A percentile compares a stretch with the other conserved stretches of the same genome.
Conservation (phyloP, 92 coral and sea anemone genomes). For the Chrysogorgia sp. region DNA sequence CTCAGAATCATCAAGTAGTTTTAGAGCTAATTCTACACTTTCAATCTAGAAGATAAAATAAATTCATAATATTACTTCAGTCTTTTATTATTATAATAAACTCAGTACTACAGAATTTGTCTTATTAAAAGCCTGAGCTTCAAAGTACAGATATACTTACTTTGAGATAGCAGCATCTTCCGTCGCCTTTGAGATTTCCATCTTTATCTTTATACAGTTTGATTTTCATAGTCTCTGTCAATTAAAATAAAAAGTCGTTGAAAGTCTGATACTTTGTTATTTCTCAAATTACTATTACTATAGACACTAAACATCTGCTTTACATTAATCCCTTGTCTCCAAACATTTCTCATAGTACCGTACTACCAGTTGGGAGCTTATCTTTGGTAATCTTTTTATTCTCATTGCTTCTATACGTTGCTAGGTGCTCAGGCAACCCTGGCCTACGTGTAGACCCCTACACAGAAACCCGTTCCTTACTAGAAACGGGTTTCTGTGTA, state of each 20-base stretch:
- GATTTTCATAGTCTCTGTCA: conserved; percentile 76
- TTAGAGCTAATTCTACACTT: conserved; percentile 87
- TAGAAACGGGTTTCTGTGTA: too few species aligned
- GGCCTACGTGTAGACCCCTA: too few species aligned
- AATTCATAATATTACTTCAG: background rate
- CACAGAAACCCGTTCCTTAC: too few species aligned
- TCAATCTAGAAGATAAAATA: conserved; percentile 66
- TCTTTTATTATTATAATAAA: background rate
- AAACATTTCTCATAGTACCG: too few species aligned
- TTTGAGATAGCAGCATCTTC: conserved; percentile 90
- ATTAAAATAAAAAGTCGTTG: background rate
- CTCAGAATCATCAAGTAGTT: conserved; percentile 84
- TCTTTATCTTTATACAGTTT: conserved; percentile 83
- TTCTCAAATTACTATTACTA: too few species aligned
- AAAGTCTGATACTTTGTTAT: too few species aligned
- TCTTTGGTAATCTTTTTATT: too few species aligned
- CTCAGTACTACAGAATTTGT: background rate
- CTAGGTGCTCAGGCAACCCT: too few species aligned
- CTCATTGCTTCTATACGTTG: too few species aligned
- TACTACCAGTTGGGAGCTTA: too few species aligned
- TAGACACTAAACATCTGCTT: too few species aligned
- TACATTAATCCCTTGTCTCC: too few species aligned
- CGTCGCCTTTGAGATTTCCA: conserved; percentile 87
- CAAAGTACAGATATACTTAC: conserved; percentile 40
- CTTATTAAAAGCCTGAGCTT: background rate